These are phyloP conservation scores for Gobius niger DNA, from an alignment of 2,113 vertebrate species.

Conservation along the genomic window DNA sequence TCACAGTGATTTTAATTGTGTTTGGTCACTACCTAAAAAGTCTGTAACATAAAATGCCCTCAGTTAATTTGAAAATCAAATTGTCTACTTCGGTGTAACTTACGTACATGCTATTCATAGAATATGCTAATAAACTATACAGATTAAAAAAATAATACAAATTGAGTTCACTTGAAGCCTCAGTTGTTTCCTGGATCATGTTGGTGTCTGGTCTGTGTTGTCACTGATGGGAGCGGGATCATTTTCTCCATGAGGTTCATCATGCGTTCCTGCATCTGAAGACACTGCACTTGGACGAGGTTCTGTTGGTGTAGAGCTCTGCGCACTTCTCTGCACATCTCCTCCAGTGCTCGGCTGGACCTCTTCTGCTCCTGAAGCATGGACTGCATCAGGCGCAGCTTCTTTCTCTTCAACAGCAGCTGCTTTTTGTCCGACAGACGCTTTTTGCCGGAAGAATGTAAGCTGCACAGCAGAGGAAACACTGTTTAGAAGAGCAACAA, in stretches of 20 bases:
- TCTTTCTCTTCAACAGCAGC: conserved; percentile 84
- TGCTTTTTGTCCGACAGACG: conserved; percentile 72
- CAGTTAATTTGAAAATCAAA: background rate
- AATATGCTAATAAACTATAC: background rate
- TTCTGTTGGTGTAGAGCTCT: conserved; percentile 94
- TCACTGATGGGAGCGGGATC: conserved; percentile 70
- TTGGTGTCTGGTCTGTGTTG: conserved; percentile 38
- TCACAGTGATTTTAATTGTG: conserved; percentile 5
- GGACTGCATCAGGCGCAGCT: conserved; percentile 89
- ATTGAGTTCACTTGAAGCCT: conserved; percentile 6
- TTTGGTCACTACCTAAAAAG: background rate
- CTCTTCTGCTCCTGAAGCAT: conserved; percentile 91
- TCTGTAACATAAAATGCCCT: background rate
- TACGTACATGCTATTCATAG: background rate
- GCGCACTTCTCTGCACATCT: conserved; percentile 91
- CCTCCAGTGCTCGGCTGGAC: conserved; percentile 88
- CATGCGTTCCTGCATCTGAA: conserved; percentile 96
- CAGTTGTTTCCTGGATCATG: conserved; percentile 55
- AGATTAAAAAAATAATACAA: conserved; percentile 10
- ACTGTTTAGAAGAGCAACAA: background rate
- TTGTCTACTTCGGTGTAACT: background rate
- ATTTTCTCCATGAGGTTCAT: conserved; percentile 96
- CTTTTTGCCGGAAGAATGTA: conserved; percentile 81
- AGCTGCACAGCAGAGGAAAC: conserved; percentile 71
- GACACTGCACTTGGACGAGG: conserved; percentile 92